These are phyloP conservation scores for Petrocephalus sullivani DNA, from an alignment of 2,797 vertebrate species.

Conservation along the genomic window DNA sequence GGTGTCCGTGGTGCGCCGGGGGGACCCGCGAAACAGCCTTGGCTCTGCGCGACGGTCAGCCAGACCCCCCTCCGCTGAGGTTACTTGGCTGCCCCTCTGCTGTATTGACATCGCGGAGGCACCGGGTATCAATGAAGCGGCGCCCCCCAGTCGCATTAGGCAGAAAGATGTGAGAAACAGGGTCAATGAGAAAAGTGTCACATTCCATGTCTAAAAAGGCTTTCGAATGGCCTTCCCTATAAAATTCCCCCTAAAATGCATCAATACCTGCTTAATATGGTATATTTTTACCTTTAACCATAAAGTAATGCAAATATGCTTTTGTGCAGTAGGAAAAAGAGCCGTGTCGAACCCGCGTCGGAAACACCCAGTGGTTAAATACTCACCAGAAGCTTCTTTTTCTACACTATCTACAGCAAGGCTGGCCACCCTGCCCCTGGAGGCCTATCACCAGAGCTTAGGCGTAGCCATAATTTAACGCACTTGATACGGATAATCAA, in stretches of 20 bases:
- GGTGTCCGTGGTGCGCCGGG: neutral
- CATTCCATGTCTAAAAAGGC: neutral
- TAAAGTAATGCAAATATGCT: neutral
- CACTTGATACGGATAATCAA: too few species aligned
- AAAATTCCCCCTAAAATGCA: neutral
- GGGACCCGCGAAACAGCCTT: slow-evolving; percentile 26
- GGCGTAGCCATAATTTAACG: too few species aligned
- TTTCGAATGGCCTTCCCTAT: neutral
- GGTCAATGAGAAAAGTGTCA: neutral
- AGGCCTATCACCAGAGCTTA: too few species aligned
- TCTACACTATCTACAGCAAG: neutral
- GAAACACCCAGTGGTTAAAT: neutral
- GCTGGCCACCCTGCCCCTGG: too few species aligned
- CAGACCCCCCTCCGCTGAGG: neutral
- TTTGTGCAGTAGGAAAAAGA: neutral
- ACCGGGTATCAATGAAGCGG: too few species aligned
- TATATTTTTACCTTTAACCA: neutral
- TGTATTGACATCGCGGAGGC: neutral
- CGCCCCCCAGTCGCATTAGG: neutral
- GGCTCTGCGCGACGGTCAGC: slow-evolving; percentile 22
- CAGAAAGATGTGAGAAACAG: neutral
- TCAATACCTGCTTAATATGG: neutral
- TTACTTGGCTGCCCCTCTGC: slow-evolving; percentile 14
- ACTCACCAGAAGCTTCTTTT: neutral
- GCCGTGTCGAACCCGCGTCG: neutral